These are phyloP conservation scores for Siniperca knerii DNA, from an alignment of 2,113 vertebrate genomes.

Conservation along the genomic window DNA sequence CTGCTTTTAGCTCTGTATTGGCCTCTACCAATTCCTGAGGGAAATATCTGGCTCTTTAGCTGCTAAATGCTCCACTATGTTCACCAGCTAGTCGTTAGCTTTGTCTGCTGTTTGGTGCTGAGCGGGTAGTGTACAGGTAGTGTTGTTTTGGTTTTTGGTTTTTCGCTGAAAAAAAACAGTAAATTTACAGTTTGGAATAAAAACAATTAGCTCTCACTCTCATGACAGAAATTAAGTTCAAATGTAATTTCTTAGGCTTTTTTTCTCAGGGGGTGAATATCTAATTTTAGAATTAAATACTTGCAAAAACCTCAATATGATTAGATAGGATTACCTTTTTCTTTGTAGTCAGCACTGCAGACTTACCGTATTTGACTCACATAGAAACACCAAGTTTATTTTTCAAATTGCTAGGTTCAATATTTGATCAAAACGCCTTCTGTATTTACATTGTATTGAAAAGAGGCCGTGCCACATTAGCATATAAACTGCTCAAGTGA, in stretches of 20 bases:
- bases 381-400: not conserved
- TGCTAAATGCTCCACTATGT: not conserved
- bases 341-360: not conserved
- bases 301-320: not conserved
- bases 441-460: not conserved
- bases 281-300: not conserved
- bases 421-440: not conserved
- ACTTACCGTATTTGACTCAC: constrained; percentile 10
- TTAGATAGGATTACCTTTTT: constrained; percentile 2
- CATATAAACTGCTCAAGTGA: constrained; percentile 50
- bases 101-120: not conserved
- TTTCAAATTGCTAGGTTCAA: not conserved
- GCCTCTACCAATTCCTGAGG: not conserved
- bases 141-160: too few relatives aligned
- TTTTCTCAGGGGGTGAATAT: not conserved
- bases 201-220: not conserved
- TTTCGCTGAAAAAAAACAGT: not conserved
- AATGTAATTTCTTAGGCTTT: not conserved
- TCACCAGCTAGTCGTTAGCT: not conserved
- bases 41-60: too few relatives aligned
- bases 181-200: not conserved
- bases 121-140: too few relatives aligned
- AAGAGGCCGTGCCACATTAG: constrained; percentile 43
- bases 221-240: not conserved
- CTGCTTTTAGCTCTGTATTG: not conserved